Conservation (phyloP, 1,140 invertebrate genomes). For the Anastrepha ludens region DNA sequence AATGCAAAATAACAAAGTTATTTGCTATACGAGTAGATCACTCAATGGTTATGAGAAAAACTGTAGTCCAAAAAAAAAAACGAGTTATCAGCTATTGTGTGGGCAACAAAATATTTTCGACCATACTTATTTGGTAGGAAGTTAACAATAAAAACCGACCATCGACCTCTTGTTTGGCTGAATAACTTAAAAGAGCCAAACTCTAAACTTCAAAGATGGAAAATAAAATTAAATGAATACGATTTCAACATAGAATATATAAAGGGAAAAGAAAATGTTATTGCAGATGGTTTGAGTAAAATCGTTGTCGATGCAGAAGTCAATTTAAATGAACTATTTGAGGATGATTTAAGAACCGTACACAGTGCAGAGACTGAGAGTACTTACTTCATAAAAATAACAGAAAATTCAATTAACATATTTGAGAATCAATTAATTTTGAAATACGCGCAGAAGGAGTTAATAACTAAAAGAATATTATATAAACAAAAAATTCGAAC, state of each 20-base stretch:
- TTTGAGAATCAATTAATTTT: constrained; percentile 56
- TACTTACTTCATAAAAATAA: constrained; percentile 41
- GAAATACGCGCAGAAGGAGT: constrained; percentile 2
- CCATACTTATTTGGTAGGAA: constrained; percentile 31
- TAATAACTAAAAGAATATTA: constrained; percentile 20
- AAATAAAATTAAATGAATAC: constrained; percentile 58
- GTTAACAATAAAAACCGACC: constrained; percentile 1
- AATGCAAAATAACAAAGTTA: constrained; percentile 57
- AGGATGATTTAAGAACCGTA: constrained; percentile 52
- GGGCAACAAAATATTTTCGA: constrained; percentile 50
- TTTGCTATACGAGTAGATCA: constrained; percentile 19
- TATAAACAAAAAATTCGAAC: constrained; percentile 32
- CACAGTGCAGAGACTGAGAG: constrained; percentile 54
- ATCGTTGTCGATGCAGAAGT: constrained; percentile 23
- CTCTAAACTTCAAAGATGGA: constrained; percentile 60
- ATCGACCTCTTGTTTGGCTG: constrained; percentile 32
- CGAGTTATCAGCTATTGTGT: constrained; percentile 50
- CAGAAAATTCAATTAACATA: constrained; percentile 39
- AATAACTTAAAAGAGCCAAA: constrained; percentile 60
- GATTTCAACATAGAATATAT: constrained; percentile 62
- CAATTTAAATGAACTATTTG: constrained; percentile 34
- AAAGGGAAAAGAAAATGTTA: constrained; percentile 63
- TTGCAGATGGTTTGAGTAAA: constrained; percentile 59
- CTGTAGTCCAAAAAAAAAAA: constrained; percentile 51
- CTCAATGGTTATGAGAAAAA: constrained; percentile 53